A percentile compares a stretch with the other conserved stretches of the same genome.
Evolutionary conservation across 2,797 vertebrate species (phyloP).

Genomic region (Ptychadena robeensis): DNA sequence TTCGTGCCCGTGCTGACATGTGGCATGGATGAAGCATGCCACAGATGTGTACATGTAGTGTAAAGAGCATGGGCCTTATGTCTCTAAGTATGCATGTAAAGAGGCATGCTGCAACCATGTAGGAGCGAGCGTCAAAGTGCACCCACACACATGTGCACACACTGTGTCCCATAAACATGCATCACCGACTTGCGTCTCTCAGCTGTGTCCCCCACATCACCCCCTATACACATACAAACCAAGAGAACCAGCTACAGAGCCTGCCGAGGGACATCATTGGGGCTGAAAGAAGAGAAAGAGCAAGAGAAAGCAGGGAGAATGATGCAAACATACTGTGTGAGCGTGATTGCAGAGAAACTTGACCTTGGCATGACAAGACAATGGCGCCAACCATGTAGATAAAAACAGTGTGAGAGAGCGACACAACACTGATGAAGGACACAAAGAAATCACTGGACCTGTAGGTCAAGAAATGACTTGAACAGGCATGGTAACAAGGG

Average conservation of each 20-base stretch:
- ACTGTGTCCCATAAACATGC: constrained; percentile 54
- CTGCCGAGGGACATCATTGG: constrained; percentile 43
- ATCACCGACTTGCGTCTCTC: constrained; percentile 35
- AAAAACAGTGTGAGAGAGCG: background rate
- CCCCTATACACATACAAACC: constrained; percentile 25
- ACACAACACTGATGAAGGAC: background rate
- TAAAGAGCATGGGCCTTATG: constrained; percentile 43
- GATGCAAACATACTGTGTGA: background rate
- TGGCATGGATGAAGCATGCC: constrained; percentile 56
- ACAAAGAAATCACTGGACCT: constrained; percentile 4
- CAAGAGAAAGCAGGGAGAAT: background rate
- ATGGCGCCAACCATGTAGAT: background rate
- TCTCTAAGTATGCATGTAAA: constrained; percentile 35
- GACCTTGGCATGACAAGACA: background rate
- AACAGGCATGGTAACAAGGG: background rate
- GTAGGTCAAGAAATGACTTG: background rate
- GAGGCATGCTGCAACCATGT: constrained; percentile 55
- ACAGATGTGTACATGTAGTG: constrained; percentile 43
- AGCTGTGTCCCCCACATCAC: constrained; percentile 25
- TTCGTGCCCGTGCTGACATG: constrained; percentile 51
- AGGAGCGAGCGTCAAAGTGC: constrained; percentile 49
- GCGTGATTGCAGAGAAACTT: background rate
- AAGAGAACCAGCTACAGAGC: constrained; percentile 25
- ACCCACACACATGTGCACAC: constrained; percentile 51
- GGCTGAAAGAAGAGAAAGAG: constrained; percentile 29